These are phyloP conservation scores for Drosophila watanabei DNA, from an alignment of 1,140 invertebrate genomes.

Conservation along the genomic window DNA sequence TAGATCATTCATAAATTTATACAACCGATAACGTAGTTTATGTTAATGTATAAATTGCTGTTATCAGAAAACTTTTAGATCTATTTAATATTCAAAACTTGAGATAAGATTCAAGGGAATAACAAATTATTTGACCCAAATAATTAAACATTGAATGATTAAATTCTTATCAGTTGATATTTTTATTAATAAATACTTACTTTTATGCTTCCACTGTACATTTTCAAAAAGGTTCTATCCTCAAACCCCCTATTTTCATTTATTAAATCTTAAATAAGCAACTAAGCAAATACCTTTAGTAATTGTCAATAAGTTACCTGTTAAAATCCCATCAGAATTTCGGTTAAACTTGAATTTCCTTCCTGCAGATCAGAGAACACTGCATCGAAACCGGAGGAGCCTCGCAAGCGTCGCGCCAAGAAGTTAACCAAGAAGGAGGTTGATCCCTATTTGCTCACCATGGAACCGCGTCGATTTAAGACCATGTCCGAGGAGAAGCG, in stretches of 20 bases:
- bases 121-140: background rate
- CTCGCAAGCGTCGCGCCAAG: slow-evolving; percentile 58
- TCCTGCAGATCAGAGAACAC: slow-evolving; percentile 12
- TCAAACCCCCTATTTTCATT: no score
- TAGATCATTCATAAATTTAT: slow-evolving; percentile 12
- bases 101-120: background rate
- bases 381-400: slow-evolving; percentile 30
- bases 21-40: background rate
- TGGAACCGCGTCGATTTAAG: slow-evolving; percentile 65
- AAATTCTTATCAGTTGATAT: background rate
- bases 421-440: slow-evolving; percentile 60
- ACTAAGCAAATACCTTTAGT: background rate
- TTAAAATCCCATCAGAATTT: background rate
- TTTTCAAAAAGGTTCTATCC: no score
- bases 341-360: background rate
- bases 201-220: background rate
- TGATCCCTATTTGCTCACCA: slow-evolving; percentile 61
- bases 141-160: background rate
- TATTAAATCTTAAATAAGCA: no score
- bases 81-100: background rate
- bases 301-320: background rate
- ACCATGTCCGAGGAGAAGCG: slow-evolving; percentile 67
- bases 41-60: background rate
- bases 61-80: background rate
- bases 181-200: background rate